Percentiles rank a stretch among this genome's conserved stretches.
phyloP scores from a whole-genome alignment of 2,113 vertebrate genomes.

The Aegotheles bennettii region DNA sequence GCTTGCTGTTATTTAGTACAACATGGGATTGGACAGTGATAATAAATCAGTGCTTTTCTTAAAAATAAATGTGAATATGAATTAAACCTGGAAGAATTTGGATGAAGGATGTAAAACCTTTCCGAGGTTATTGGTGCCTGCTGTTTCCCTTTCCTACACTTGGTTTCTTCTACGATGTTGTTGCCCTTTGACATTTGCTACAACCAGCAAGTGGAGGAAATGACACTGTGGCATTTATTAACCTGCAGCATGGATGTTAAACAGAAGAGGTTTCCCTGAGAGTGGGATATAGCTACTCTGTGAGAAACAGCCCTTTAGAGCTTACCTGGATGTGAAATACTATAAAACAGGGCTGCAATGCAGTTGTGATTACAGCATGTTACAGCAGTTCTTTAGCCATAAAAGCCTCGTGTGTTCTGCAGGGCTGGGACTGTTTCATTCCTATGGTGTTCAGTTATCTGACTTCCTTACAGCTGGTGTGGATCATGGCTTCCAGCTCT shows the following conservation, averaged over 20 bases:
- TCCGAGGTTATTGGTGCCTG: neutral
- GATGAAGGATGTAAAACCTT: neutral
- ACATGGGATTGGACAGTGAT: neutral
- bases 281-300: neutral
- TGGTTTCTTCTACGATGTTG: neutral
- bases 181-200: neutral
- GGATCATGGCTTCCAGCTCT: neutral
- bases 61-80: neutral
- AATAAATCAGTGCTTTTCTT: neutral
- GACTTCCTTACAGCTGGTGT: neutral
- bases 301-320: neutral
- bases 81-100: neutral
- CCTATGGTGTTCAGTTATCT: neutral
- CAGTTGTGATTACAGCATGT: neutral
- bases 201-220: slow-evolving; percentile 12
- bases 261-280: neutral
- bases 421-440: neutral
- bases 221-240: neutral
- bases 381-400: neutral
- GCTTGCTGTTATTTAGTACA: neutral
- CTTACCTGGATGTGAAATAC: neutral
- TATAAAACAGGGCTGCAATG: neutral
- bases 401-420: neutral
- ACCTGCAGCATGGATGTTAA: neutral
- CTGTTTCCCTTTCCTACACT: neutral